Evolutionary conservation across 35 echinoderm and acorn worm genomes (phyloP), one percentile per base, ranked within the genome.

Genomic region (Hemicentrotus pulcherrimus): DNA sequence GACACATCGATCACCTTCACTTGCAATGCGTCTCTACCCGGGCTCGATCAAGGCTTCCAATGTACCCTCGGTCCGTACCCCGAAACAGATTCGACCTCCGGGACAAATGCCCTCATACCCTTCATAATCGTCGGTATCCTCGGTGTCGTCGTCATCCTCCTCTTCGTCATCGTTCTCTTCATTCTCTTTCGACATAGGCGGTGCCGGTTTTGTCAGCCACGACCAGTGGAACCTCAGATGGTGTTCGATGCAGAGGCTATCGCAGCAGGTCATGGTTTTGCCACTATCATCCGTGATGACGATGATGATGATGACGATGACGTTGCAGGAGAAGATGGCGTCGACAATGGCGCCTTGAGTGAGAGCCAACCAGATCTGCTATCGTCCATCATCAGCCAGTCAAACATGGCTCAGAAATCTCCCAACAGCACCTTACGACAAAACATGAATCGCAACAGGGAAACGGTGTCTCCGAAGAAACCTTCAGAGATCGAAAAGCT

Each of bases 101-200:
- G 30, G 13, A 59, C 41, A 5, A 78, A 22, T n/a, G 46, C 47
- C 35, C 88, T 96, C 32, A 94, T 96, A 32, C 96, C 96, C 0
- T 96, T 91, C 94, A 91, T 96, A 22, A 58, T 96, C 12, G 96
- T 96, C 15, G 96, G 94, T 47, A 78, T 96, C 16, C 94, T 96
- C 24, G 95, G 96, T 48, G 32, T 96, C 9, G 94, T 96, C 24
- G 96, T 94, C 86, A 52, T 96, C 13, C 48, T 96, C 46, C 61
- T 96, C 24, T 96, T 96, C 47, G 48, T 91, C 48, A 94, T 96
- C 24, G 96, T 96, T 19, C 48, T 96, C 28, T 89, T 92, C 46
- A 91, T 96, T 78, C 47, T 95, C 19, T 96, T 96, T 46, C 46
- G 96, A 46, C 94, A 91, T 65, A 31, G 96, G 5, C 86, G 94